Base-by-base conservation (phyloP, 2,113 vertebrate genomes). In the Tragelaphus buxtoni region DNA sequence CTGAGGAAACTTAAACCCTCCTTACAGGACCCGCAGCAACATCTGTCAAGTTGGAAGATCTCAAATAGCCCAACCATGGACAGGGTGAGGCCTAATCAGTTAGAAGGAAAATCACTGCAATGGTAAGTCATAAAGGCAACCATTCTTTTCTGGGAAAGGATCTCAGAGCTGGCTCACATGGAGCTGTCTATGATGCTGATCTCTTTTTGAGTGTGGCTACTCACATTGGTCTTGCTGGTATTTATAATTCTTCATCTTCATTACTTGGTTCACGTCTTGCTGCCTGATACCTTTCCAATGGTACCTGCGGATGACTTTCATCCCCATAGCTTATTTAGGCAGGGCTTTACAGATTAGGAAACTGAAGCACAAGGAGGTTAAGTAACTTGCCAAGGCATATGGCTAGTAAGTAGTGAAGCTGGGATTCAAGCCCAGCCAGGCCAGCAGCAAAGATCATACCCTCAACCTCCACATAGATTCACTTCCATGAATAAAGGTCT, bases 151-250 rank as follows among this genome's bases (percentile, higher is more conserved):
- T 42, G 13, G 8, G 51, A 76, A 83, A 86, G 12, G 55, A 80
- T 7, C 30, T 2, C 61, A n/a, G 0, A 0, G 9, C 32, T 2
- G 2, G 13, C 17, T 22, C 0, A 0, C 45, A 0, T 1, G 2
- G 80, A 65, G 63, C 90, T 98, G 86, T 98, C 79, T 76, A 0
- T n/a, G 47, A 63, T 92, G 24, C 90, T 94, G 80, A 61, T 28
- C 32, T n/a, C 53, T 32, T 11, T 55, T 49, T 65, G 30, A 80
- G 17, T 10, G 12, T 1, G 4, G 18, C 3, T 26, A 14, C 16
- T 26, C 11, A 53, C 6, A 7, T n/a, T n/a, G 4, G 16, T 45
- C n/a, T 88, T 55, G 51, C 51, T 45, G 53, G 30, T 3, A 4
- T 72, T 87, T 93, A 49, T 65, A 88, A 10, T 10, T 14, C 4